Conservation (phyloP, 2,113 vertebrate species). For the Phylloscopus whistleri region DNA sequence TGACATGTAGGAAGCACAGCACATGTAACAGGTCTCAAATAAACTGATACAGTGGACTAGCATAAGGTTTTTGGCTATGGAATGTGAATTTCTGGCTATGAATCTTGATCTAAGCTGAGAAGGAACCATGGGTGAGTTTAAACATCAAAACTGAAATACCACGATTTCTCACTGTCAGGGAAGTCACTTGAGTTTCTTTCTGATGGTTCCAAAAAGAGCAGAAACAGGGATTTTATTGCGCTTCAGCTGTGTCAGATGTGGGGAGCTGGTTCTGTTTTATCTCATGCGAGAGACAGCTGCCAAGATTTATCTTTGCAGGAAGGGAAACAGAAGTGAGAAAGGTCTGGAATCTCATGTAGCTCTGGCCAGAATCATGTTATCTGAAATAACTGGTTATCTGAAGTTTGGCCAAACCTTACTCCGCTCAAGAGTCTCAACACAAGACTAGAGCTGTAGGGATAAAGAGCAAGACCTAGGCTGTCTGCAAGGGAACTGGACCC, state of each 20-base stretch:
- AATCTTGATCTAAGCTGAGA: background rate
- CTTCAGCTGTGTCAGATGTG: background rate
- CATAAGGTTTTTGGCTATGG: background rate
- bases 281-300: background rate
- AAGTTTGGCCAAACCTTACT: background rate
- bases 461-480: background rate
- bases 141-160: background rate
- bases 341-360: background rate
- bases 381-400: background rate
- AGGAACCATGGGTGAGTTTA: background rate
- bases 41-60: background rate
- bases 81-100: background rate
- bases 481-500: background rate
- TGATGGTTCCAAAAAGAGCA: background rate
- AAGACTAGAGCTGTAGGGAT: background rate
- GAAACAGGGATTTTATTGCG: background rate
- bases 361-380: background rate
- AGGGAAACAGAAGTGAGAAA: slow-evolving; percentile 13
- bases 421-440: fast-evolving
- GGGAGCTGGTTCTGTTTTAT: background rate
- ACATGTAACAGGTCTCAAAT: background rate
- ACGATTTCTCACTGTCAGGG: background rate
- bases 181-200: background rate
- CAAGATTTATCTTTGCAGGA: background rate
- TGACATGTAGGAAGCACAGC: background rate